Percentiles rank a stretch among this genome's conserved stretches.
phyloP scores from a whole-genome alignment of 1,140 invertebrate species.

The Drosophila nebulosa region DNA sequence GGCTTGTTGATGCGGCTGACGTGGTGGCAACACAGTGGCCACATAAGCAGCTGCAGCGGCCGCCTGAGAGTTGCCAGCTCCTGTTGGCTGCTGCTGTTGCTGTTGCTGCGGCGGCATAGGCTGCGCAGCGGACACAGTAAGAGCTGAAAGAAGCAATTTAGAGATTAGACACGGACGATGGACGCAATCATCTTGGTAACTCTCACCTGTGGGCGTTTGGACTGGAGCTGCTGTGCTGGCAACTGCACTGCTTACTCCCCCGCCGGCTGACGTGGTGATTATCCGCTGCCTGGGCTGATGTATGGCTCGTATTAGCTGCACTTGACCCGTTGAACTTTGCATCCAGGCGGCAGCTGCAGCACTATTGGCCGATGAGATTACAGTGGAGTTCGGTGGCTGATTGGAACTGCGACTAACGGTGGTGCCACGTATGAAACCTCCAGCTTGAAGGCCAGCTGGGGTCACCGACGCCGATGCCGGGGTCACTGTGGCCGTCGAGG shows the following conservation, averaged over 20 bases:
- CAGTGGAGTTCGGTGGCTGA: constrained; percentile 65
- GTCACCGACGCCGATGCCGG: constrained; percentile 11
- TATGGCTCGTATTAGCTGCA: constrained; percentile 76
- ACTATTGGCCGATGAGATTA: constrained; percentile 73
- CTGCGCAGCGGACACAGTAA: constrained; percentile 52
- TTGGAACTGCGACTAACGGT: constrained; percentile 52
- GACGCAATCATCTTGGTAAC: too few relatives aligned
- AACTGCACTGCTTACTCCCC: constrained; percentile 28
- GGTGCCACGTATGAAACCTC: constrained; percentile 66
- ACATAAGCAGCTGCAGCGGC: constrained; percentile 67
- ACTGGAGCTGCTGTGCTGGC: constrained; percentile 55
- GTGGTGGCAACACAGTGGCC: constrained; percentile 73
- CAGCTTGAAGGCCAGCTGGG: constrained; percentile 49
- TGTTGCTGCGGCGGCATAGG: constrained; percentile 31
- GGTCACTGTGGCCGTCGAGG: constrained; percentile 51
- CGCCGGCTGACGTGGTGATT: constrained; percentile 68
- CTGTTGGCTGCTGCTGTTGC: constrained; percentile 28
- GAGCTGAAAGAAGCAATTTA: not conserved
- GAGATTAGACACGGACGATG: not conserved
- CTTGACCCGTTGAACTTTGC: constrained; percentile 65
- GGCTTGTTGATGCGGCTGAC: constrained; percentile 66
- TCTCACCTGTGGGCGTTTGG: constrained; percentile 49
- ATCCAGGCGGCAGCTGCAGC: constrained; percentile 69
- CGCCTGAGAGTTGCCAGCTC: constrained; percentile 22
- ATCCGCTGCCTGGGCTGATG: constrained; percentile 70